phyloP scores from a whole-genome alignment of 2,888 invertebrate genomes.

The Cybosia mesomella region DNA sequence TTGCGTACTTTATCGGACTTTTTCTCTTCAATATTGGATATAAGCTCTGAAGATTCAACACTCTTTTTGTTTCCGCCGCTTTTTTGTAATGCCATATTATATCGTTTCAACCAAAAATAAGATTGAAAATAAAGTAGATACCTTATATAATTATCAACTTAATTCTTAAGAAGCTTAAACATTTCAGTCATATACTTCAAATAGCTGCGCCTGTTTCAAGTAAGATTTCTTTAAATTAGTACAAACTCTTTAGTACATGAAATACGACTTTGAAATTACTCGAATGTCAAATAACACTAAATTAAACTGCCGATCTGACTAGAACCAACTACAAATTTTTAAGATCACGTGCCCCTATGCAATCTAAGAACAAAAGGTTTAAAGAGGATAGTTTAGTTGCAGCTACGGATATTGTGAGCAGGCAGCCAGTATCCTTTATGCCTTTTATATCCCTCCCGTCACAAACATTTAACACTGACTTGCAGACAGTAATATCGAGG shows the following conservation, averaged over 20 bases:
- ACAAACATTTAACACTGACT: slow-evolving; percentile 74
- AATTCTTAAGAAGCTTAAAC: neutral
- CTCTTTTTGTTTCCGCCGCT: slow-evolving; percentile 33
- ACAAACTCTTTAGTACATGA: neutral
- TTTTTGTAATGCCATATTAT: slow-evolving; percentile 17
- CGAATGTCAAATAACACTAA: neutral
- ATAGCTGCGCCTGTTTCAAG: neutral
- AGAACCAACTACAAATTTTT: slow-evolving; percentile 43
- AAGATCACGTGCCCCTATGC: slow-evolving; percentile 52
- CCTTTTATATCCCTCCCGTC: slow-evolving; percentile 60
- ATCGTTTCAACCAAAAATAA: slow-evolving; percentile 1
- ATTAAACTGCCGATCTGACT: slow-evolving; percentile 7
- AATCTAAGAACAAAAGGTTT: slow-evolving; percentile 52
- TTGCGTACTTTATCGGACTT: slow-evolving; percentile 51
- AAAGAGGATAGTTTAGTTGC: slow-evolving; percentile 58
- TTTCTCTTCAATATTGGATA: slow-evolving; percentile 54
- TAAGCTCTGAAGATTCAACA: slow-evolving; percentile 43
- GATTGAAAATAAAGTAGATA: too few species aligned
- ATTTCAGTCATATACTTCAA: neutral
- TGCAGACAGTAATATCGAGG: slow-evolving; percentile 71
- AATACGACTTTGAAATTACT: neutral
- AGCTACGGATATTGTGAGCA: slow-evolving; percentile 61
- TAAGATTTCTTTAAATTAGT: neutral
- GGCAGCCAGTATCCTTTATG: slow-evolving; percentile 57
- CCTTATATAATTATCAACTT: neutral